Conservation (phyloP, 2,797 vertebrate genomes). For the Tympanoctomys barrerae region DNA sequence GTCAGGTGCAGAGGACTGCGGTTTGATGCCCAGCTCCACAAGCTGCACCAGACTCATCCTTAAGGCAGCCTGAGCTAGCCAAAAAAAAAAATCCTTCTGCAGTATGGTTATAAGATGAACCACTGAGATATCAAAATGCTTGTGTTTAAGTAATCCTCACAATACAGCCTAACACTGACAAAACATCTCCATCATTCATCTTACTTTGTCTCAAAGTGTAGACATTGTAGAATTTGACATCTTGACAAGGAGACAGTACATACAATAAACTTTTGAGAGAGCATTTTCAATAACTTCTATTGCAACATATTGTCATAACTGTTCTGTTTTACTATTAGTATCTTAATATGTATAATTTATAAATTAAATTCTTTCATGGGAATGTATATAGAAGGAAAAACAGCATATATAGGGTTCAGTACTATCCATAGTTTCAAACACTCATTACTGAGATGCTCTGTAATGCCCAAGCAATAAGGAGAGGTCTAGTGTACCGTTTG, state of each 20-base stretch:
- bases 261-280: not conserved
- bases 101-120: not conserved
- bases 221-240: not conserved
- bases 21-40: too few relatives aligned
- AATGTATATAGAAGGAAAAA: not conserved
- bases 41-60: too few relatives aligned
- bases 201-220: not conserved
- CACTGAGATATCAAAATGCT: not conserved
- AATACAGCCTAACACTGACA: not conserved
- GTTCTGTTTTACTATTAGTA: conserved; percentile 5
- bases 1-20: too few relatives aligned
- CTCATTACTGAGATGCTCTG: not conserved
- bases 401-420: not conserved
- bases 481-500: not conserved
- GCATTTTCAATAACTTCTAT: not conserved
- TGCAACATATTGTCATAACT: not conserved
- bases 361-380: not conserved
- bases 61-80: too few relatives aligned
- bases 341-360: not conserved
- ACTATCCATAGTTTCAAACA: not conserved
- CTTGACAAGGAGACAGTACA: not conserved
- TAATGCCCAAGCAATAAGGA: not conserved
- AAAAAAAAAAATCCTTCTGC: too few relatives aligned
- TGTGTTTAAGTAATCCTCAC: not conserved
- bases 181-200: not conserved